phyloP scores from a whole-genome alignment of 2,113 vertebrate species.

The Orycteropus afer region DNA sequence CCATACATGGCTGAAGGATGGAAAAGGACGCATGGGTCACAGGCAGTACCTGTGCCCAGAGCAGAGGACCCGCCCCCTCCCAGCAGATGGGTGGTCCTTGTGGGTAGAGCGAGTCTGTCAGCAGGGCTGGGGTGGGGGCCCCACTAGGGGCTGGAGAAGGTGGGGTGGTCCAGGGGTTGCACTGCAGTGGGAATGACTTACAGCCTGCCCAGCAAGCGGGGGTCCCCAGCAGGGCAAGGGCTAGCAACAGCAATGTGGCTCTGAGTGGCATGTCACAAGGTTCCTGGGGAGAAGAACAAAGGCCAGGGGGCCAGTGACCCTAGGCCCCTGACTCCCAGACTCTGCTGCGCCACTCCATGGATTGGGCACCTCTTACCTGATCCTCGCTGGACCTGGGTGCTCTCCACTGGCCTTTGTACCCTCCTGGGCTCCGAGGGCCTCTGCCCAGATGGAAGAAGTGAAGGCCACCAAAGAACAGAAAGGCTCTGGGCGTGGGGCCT shows the following conservation, averaged over 20 bases:
- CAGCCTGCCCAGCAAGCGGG: fast-evolving
- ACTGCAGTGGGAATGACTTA: neutral
- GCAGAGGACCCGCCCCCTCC: too few relatives aligned
- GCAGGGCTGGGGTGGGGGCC: neutral
- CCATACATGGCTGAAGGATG: neutral
- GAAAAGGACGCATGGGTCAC: neutral
- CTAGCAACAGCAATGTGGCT: constrained; percentile 57
- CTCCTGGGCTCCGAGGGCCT: neutral
- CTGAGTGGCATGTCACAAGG: neutral
- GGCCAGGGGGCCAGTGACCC: neutral
- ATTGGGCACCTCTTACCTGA: neutral
- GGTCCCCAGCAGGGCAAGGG: neutral
- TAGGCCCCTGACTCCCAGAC: neutral
- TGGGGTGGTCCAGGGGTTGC: too few relatives aligned
- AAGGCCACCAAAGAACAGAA: neutral
- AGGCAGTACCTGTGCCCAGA: neutral
- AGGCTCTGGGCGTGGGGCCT: neutral
- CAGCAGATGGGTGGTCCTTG: neutral
- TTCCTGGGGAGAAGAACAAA: neutral
- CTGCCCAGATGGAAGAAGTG: constrained; percentile 56
- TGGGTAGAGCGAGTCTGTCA: neutral
- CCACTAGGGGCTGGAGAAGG: too few relatives aligned
- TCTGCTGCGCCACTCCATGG: fast-evolving
- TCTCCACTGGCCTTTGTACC: constrained; percentile 15
- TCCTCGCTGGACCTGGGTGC: neutral